Conservation (phyloP, 2,797 vertebrate species). For the Mastacembelus armatus region DNA sequence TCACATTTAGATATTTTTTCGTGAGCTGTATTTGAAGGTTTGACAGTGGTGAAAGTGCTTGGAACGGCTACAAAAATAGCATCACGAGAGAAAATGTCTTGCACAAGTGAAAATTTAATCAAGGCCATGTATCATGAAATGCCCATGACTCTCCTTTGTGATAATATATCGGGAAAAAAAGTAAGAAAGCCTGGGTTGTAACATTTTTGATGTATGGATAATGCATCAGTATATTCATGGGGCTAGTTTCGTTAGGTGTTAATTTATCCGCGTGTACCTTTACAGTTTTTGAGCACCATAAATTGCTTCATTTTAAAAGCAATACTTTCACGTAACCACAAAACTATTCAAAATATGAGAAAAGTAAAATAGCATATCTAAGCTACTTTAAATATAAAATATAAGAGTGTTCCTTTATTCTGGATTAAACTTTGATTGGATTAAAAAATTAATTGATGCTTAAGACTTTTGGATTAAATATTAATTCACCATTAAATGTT, state of each 20-base stretch:
- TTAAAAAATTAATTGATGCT: constrained; percentile 56
- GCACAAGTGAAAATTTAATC: constrained; percentile 56
- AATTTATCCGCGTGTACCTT: constrained; percentile 22
- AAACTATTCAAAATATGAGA: neutral
- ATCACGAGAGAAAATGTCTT: constrained; percentile 28
- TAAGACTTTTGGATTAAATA: constrained; percentile 61
- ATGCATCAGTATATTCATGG: neutral
- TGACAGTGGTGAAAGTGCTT: constrained; percentile 1
- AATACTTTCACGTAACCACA: no score
- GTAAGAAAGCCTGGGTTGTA: no score
- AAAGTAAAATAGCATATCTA: constrained; percentile 34
- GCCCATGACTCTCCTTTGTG: constrained; percentile 51
- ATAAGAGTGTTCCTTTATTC: constrained; percentile 37
- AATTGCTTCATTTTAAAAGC: neutral
- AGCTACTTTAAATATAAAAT: constrained; percentile 28
- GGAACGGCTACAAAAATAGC: constrained; percentile 30
- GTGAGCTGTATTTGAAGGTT: constrained; percentile 18
- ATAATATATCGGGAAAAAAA: constrained; percentile 29
- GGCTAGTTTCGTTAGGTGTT: neutral
- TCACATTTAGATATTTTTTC: constrained; percentile 2
- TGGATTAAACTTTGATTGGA: constrained; percentile 62
- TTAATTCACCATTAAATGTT: constrained; percentile 70
- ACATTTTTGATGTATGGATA: constrained; percentile 5
- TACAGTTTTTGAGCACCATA: neutral
- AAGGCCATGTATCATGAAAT: constrained; percentile 49